Evolutionary conservation across 2,888 invertebrate species (phyloP).

Genomic region (Bombylius major): DNA sequence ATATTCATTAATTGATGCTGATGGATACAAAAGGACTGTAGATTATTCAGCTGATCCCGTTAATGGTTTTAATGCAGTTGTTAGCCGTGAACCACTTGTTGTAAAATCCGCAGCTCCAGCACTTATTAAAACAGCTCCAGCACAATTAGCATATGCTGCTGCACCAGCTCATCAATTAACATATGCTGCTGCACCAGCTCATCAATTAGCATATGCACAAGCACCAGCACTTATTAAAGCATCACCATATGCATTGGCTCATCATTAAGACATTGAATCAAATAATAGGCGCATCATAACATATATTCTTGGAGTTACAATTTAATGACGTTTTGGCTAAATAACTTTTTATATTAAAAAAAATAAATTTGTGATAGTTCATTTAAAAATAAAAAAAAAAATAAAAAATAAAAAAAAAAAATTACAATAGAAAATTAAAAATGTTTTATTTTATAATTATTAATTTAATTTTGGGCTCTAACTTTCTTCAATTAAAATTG

Average conservation of each 20-base stretch:
- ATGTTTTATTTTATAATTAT: too few species aligned
- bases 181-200: background rate
- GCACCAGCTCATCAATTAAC: background rate
- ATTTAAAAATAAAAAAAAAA: too few species aligned
- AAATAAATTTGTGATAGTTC: background rate
- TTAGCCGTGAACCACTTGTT: slow-evolving; percentile 20
- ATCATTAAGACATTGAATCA: background rate
- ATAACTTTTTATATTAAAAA: background rate
- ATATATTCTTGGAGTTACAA: background rate
- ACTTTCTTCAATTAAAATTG: too few species aligned
- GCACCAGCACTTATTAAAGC: background rate
- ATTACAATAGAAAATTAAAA: too few species aligned
- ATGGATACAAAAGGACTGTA: slow-evolving; percentile 35
- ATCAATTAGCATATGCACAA: background rate
- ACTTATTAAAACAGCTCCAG: background rate
- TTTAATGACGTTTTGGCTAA: background rate
- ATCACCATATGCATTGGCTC: background rate
- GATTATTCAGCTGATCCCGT: slow-evolving; percentile 35
- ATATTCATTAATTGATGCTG: slow-evolving; percentile 36
- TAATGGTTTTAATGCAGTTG: slow-evolving; percentile 36
- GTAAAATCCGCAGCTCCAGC: background rate
- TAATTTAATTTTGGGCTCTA: too few species aligned
- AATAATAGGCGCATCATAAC: background rate
- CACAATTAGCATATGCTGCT: background rate
- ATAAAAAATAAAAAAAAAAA: too few species aligned